Evolutionary conservation across 2,113 vertebrate species (phyloP).

Genomic region (Spea bombifrons): DNA sequence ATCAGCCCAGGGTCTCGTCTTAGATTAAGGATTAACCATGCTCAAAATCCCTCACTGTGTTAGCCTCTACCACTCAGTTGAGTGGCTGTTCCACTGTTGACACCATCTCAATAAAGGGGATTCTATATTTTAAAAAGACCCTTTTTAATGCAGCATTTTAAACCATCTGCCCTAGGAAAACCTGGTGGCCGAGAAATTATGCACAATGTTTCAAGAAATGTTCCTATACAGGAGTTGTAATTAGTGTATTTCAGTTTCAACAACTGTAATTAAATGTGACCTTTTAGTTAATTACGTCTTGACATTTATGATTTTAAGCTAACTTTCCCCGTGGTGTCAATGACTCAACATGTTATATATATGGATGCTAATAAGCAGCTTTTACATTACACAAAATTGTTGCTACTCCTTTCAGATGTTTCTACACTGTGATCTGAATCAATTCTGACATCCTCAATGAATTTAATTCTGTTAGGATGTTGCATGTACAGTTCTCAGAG

Average conservation of each 20-base stretch:
- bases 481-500: constrained; percentile 2
- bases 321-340: constrained; percentile 62
- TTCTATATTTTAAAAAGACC: neutral
- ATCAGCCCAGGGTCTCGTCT: too few relatives aligned
- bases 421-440: constrained; percentile 43
- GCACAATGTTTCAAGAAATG: constrained; percentile 62
- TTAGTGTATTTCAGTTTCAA: constrained; percentile 71
- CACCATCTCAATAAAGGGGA: too few relatives aligned
- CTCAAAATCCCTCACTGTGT: too few relatives aligned
- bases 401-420: constrained; percentile 55
- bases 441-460: constrained; percentile 15
- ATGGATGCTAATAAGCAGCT: constrained; percentile 61
- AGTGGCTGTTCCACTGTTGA: too few relatives aligned
- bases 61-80: too few relatives aligned
- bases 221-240: constrained; percentile 62
- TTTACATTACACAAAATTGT: constrained; percentile 55
- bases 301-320: constrained; percentile 73
- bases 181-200: constrained; percentile 57
- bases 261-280: constrained; percentile 77
- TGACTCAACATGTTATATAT: constrained; percentile 53
- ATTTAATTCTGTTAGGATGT: neutral
- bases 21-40: too few relatives aligned
- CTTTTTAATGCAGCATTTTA: neutral
- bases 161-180: constrained; percentile 32
- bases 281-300: constrained; percentile 76